A percentile compares a stretch with the other conserved stretches of the same genome.
These are phyloP conservation scores for Saguinus imperator DNA, from an alignment of 2,113 vertebrate genomes.

Conservation along the genomic window DNA sequence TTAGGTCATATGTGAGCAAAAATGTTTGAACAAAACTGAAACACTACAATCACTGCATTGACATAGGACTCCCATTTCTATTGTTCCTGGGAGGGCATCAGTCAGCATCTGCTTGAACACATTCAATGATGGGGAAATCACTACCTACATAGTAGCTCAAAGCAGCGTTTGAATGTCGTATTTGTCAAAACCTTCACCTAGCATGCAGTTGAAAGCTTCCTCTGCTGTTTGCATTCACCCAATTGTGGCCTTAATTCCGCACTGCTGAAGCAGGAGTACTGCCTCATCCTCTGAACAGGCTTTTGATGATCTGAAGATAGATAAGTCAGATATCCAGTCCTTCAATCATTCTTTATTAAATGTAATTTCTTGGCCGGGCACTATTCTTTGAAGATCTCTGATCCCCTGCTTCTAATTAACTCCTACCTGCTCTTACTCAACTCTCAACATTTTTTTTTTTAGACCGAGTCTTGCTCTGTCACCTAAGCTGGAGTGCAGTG, in stretches of 20 bases:
- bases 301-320: constrained; percentile 25
- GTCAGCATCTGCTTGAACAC: background rate
- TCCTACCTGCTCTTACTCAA: background rate
- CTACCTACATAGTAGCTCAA: background rate
- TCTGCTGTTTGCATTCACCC: background rate
- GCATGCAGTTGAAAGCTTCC: background rate
- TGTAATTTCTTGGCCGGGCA: constrained; percentile 18
- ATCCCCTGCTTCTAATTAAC: constrained; percentile 45
- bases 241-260: background rate
- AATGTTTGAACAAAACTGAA: background rate
- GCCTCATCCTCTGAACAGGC: background rate
- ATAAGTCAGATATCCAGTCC: background rate
- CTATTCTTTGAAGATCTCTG: constrained; percentile 45
- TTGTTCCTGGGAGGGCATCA: background rate
- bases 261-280: background rate
- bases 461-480: too few species aligned
- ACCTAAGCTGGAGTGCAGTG: too few species aligned
- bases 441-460: too few species aligned
- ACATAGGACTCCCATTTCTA: background rate
- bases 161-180: background rate
- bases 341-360: constrained; percentile 42
- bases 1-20: background rate
- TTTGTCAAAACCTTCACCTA: background rate
- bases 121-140: background rate
- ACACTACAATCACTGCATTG: background rate